Evolutionary conservation across 2,113 vertebrate genomes (phyloP).

Genomic region (Ploceus nigricollis): DNA sequence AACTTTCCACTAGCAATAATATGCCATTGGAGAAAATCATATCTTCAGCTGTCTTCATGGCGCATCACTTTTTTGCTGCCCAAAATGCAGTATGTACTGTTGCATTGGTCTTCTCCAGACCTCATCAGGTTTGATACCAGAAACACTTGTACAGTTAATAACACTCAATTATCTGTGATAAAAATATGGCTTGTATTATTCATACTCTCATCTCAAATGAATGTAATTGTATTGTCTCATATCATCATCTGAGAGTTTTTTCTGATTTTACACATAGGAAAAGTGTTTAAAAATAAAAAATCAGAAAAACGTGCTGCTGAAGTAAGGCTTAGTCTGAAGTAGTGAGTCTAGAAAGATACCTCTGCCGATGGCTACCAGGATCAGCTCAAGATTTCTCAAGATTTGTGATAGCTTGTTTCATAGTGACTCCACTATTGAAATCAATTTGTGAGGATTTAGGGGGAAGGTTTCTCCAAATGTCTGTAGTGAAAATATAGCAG

Average conservation of each 20-base stretch:
- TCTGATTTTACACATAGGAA: neutral
- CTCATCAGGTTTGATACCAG: neutral
- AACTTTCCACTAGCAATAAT: neutral
- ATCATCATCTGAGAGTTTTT: neutral
- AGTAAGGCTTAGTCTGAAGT: neutral
- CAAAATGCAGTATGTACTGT: neutral
- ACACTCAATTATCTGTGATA: neutral
- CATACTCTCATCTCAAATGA: neutral
- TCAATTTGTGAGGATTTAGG: neutral
- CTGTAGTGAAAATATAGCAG: neutral
- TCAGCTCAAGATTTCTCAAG: neutral
- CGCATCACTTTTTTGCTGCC: neutral
- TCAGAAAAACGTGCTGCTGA: neutral
- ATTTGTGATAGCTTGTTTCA: neutral
- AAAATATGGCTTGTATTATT: neutral
- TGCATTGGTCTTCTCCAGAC: neutral
- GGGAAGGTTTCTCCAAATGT: neutral
- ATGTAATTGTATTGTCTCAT: accelerated
- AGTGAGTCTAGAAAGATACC: neutral
- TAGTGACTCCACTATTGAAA: neutral
- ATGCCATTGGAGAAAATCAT: neutral
- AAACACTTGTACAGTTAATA: neutral
- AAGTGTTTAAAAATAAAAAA: neutral
- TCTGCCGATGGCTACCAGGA: neutral
- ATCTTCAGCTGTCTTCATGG: neutral